Evolutionary conservation across 92 coral and sea anemone species (phyloP).

Genomic region (Parazoanthus darwini): DNA sequence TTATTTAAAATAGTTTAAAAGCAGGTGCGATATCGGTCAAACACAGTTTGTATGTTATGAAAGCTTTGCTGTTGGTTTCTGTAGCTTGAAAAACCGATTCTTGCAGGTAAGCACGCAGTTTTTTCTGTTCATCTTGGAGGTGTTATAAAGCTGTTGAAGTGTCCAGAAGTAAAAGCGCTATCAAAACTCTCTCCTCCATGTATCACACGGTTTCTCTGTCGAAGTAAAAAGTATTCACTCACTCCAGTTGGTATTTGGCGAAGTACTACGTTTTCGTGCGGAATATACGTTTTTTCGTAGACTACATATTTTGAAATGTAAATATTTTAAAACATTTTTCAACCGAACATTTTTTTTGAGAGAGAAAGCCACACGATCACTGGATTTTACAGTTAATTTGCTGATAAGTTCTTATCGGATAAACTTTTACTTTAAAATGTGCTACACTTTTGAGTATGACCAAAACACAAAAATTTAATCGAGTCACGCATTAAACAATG

Average conservation of each 20-base stretch:
- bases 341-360: neutral
- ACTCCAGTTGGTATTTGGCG: neutral
- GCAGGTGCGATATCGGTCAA: conserved; percentile 13
- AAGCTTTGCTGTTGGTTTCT: conserved; percentile 2
- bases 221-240: neutral
- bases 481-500: neutral
- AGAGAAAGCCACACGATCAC: neutral
- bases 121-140: neutral
- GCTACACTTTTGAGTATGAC: neutral
- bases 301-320: no score
- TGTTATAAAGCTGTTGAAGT: neutral
- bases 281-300: no score
- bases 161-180: neutral
- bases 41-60: neutral
- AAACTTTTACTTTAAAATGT: neutral
- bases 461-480: neutral
- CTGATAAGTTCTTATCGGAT: neutral
- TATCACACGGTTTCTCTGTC: neutral
- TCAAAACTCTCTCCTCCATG: neutral
- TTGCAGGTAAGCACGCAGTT: neutral
- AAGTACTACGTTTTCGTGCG: neutral
- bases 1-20: conserved; percentile 19
- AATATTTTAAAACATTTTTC: no score
- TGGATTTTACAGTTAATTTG: neutral
- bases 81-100: neutral